Evolutionary conservation across 2,797 vertebrate species (phyloP).

Genomic region (Sciurus carolinensis): DNA sequence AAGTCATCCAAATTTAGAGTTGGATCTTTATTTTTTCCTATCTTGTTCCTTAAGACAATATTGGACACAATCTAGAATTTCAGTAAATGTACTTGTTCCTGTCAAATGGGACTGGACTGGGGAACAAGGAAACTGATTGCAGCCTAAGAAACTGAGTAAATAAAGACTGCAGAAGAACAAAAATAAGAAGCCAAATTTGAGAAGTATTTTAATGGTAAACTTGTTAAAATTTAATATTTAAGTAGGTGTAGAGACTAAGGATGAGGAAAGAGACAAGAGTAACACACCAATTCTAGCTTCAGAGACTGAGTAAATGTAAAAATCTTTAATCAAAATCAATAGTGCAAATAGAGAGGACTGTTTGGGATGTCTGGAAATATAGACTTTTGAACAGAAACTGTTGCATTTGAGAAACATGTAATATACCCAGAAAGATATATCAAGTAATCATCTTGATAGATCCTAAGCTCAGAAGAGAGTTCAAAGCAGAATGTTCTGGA

Average conservation of each 20-base stretch:
- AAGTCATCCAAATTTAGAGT: background rate
- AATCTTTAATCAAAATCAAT: background rate
- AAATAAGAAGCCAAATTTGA: background rate
- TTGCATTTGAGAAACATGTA: background rate
- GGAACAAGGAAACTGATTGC: background rate
- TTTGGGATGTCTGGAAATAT: background rate
- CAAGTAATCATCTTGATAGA: background rate
- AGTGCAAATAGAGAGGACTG: background rate
- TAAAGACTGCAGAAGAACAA: background rate
- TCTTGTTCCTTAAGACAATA: background rate
- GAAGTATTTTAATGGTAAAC: background rate
- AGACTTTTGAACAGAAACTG: background rate
- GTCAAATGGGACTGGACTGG: background rate
- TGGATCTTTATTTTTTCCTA: background rate
- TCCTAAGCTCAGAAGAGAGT: background rate
- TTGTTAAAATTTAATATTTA: background rate
- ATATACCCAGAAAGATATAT: background rate
- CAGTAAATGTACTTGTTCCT: background rate
- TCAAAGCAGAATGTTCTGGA: background rate
- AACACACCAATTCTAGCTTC: background rate
- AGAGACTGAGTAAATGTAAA: background rate
- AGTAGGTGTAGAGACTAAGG: background rate
- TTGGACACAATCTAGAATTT: background rate
- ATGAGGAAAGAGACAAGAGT: background rate
- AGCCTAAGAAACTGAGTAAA: background rate